Evolutionary conservation across 1,140 invertebrate species (phyloP).

Genomic region (Tetramorium parvispinum): DNA sequence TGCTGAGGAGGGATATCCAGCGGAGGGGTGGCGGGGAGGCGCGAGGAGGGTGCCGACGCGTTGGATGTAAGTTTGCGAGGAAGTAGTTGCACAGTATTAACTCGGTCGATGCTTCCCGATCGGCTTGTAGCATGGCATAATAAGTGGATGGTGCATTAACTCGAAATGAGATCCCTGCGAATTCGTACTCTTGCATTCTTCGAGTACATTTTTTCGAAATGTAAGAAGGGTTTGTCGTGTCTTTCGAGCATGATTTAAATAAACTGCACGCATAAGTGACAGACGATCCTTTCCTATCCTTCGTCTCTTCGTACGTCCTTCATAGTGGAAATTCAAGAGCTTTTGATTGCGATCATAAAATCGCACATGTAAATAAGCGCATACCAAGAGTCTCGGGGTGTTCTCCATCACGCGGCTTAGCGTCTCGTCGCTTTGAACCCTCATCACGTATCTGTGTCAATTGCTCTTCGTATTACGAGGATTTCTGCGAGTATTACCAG

Average conservation of each 20-base stretch:
- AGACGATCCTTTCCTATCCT: not conserved
- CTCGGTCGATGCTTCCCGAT: constrained; percentile 25
- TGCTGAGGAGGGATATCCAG: constrained; percentile 60
- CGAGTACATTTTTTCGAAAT: not conserved
- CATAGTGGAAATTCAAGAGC: not conserved
- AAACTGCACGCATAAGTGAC: not conserved
- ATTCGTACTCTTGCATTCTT: not conserved
- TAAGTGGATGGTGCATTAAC: not conserved
- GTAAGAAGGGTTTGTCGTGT: not conserved
- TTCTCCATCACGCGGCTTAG: not conserved
- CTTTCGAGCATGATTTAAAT: not conserved
- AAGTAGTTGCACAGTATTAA: constrained; percentile 55
- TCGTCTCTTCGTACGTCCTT: not conserved
- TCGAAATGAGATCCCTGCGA: not conserved
- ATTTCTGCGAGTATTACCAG: not conserved
- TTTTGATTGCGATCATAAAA: not conserved
- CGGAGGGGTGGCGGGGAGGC: not conserved
- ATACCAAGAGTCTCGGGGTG: not conserved
- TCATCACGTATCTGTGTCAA: constrained; percentile 11
- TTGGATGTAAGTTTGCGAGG: constrained; percentile 52
- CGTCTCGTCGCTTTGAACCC: not conserved
- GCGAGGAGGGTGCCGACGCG: not conserved
- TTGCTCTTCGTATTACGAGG: constrained; percentile 1
- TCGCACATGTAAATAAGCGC: not conserved
- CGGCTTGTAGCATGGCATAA: not conserved